Percentiles rank a stretch among this genome's conserved stretches.
Conservation (phyloP, 1,140 invertebrate genomes). For the Tribolium castaneum region DNA sequence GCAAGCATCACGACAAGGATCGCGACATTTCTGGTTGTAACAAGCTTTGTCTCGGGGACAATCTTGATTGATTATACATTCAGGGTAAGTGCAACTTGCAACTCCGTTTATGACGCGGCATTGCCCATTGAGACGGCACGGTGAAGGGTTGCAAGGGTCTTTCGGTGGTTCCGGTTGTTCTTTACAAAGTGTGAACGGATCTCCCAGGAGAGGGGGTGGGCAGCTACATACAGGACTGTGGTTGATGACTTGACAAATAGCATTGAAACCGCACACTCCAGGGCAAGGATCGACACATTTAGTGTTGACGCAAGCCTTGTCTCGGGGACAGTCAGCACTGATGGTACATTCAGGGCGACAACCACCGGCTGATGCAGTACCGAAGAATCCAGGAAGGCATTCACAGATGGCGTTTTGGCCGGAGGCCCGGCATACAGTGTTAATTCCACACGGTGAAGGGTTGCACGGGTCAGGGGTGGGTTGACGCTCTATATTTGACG, state of each 20-base stretch:
- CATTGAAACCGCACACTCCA: conserved; percentile 76
- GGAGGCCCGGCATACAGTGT: conserved; percentile 74
- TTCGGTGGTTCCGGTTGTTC: conserved; percentile 64
- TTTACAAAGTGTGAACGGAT: conserved; percentile 80
- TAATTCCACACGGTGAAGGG: conserved; percentile 80
- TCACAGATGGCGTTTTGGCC: conserved; percentile 75
- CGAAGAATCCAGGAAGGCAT: conserved; percentile 76
- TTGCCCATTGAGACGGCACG: conserved; percentile 82
- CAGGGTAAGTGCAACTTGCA: conserved; percentile 83
- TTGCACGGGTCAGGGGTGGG: conserved; percentile 75
- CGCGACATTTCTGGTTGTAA: conserved; percentile 81
- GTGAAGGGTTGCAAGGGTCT: conserved; percentile 84
- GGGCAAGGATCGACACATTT: conserved; percentile 81
- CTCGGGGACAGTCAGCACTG: conserved; percentile 78
- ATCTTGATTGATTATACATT: conserved; percentile 86
- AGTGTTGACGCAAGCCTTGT: conserved; percentile 78
- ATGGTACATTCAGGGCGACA: conserved; percentile 81
- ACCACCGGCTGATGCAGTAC: conserved; percentile 68
- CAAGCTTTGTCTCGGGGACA: conserved; percentile 85
- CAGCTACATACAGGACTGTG: conserved; percentile 86
- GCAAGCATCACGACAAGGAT: conserved; percentile 84
- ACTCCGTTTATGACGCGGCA: conserved; percentile 77
- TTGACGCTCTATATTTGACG: conserved; percentile 50
- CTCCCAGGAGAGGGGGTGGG: conserved; percentile 74
- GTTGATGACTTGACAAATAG: conserved; percentile 77